Percentiles rank a stretch among this genome's conserved stretches.
Conservation (phyloP, 2,888 invertebrate genomes). For the Pycnomerus fuliginosus region DNA sequence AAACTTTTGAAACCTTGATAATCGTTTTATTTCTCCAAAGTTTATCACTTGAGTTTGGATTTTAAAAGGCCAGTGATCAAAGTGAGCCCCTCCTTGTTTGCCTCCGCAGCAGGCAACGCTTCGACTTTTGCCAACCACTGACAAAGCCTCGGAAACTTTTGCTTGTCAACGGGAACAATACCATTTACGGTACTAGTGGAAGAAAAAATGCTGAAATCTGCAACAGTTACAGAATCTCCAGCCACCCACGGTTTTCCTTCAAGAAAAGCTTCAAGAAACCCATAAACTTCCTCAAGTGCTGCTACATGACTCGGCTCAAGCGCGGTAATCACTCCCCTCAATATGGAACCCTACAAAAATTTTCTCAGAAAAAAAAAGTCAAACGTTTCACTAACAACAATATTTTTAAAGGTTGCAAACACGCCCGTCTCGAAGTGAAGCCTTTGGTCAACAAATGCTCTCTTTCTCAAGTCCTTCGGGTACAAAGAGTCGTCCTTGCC, state of each 20-base stretch:
- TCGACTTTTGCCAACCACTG: conserved; percentile 47
- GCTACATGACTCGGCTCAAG: no score
- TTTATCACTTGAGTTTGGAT: no score
- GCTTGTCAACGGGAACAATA: conserved; percentile 26
- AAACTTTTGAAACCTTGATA: no score
- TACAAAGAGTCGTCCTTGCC: conserved; percentile 31
- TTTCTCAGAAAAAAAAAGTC: no score
- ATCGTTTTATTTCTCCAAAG: no score
- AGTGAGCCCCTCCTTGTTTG: conserved; percentile 22
- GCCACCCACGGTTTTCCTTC: conserved; percentile 45
- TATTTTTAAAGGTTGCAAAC: no score
- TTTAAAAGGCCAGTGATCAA: conserved; percentile 1
- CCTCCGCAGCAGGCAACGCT: conserved; percentile 38
- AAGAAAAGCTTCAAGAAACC: conserved; percentile 54
- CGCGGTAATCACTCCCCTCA: no score
- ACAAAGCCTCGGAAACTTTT: conserved; percentile 29
- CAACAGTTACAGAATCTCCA: conserved; percentile 41
- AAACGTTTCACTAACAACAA: no score
- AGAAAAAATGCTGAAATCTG: conserved; percentile 42
- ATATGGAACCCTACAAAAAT: no score
- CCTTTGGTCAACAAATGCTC: conserved; percentile 58
- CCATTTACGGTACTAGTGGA: conserved; percentile 42
- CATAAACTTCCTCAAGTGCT: conserved; percentile 54
- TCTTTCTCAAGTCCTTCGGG: conserved; percentile 42
- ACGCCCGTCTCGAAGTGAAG: conserved; percentile 59